Evolutionary conservation across 2,113 vertebrate species (phyloP).

Genomic region (Xenopus borealis): DNA sequence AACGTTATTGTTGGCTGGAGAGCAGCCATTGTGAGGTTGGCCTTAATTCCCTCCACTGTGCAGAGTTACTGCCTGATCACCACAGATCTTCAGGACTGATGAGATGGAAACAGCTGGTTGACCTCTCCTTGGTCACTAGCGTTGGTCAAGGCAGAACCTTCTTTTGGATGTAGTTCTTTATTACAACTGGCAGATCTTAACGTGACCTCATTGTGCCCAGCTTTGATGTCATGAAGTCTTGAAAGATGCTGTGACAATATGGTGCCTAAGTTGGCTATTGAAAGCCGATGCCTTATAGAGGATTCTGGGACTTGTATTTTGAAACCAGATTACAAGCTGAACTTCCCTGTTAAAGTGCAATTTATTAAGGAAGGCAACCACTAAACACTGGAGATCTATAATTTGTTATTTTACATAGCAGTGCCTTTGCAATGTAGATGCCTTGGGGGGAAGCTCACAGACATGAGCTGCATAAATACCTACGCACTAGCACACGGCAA

Average conservation of each 20-base stretch:
- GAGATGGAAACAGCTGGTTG: neutral
- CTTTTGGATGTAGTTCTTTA: no score
- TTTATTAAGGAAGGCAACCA: constrained; percentile 8
- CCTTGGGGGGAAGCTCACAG: no score
- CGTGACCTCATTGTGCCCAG: no score
- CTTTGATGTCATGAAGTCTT: no score
- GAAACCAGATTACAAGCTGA: neutral
- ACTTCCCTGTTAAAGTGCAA: neutral
- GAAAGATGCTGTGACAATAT: neutral
- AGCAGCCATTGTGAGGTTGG: neutral
- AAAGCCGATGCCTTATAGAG: neutral
- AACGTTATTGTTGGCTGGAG: neutral
- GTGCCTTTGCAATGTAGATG: constrained; percentile 14
- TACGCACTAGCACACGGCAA: no score
- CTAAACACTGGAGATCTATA: constrained; percentile 32
- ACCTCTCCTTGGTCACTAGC: no score
- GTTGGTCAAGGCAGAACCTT: no score
- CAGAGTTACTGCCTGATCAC: neutral
- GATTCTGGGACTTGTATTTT: neutral
- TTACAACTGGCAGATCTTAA: no score
- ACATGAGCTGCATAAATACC: no score
- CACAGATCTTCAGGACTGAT: neutral
- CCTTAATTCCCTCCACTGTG: neutral
- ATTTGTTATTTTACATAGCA: neutral
- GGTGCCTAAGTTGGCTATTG: neutral